Evolutionary conservation across 2,888 invertebrate genomes (phyloP), one percentile per base, ranked within the genome.

Genomic region (Archaeoteleia sp.): DNA sequence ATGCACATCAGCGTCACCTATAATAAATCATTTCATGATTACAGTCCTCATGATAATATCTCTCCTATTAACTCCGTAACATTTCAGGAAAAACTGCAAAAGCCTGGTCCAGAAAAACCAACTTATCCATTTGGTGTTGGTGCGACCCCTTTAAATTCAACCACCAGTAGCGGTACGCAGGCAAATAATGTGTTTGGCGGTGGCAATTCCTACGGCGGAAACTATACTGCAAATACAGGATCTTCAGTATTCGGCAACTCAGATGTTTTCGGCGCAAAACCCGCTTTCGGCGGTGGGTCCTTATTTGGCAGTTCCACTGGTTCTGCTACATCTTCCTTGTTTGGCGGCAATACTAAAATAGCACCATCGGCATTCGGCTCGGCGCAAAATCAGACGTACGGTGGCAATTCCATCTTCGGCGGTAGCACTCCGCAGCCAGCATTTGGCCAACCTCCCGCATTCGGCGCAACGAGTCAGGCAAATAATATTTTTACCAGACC

Each of bases 231-330:
- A 2, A 65, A 51, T 10, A 6, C 66, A 3, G 48, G 72, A 23
- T 61, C 78, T 17, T 76, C 80, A 0, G 73, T 80, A 23, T 82
- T 85, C 42, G 54, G 69, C 1, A 48, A 55, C 6, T 62, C 67
- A 9, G 72, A 82, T 7, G 73, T 79, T n/a, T 81, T 82, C 32
- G 79, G 80, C 8, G 73, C 54, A 6, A 78, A 79, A 39, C 73
- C 84, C n/a, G 51, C 76, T 30, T 84, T 85, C 62, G 78, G 79
- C 15, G 49, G 17, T 49, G 40, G 62, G 20, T 57, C 78, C 0
- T 61, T 74, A 2, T 83, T 83, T 49, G 75, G 75, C 3, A 54
- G 51, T 5, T 2, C 9, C 72, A 40, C 74, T 20, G 23, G 78
- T 6, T 45, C 57, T 1, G 60, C 57, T 9, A 37, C 74, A 1